These are phyloP conservation scores for Amiota minor DNA, from an alignment of 2,888 invertebrate genomes.

Conservation along the genomic window DNA sequence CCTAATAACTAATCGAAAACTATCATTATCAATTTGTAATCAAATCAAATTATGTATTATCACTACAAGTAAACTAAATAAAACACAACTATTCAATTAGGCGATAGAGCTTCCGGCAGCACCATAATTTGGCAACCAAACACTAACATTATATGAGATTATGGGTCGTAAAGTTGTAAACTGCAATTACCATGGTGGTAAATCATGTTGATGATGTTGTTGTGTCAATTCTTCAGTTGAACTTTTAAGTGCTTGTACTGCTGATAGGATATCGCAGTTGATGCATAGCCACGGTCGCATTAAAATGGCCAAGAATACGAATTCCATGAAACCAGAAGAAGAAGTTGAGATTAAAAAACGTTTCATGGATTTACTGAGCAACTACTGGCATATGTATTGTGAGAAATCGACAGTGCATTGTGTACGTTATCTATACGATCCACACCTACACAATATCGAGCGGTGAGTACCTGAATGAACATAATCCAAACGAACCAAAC, in stretches of 20 bases:
- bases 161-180: not conserved
- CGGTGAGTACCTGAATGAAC: constrained; percentile 50
- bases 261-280: not conserved
- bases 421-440: constrained; percentile 66
- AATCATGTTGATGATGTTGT: not conserved
- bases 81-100: constrained; percentile 23
- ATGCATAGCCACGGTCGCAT: not conserved
- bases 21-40: constrained; percentile 21
- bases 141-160: not conserved
- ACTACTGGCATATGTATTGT: constrained; percentile 67
- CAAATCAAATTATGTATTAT: constrained; percentile 10
- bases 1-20: no score
- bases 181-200: not conserved
- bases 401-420: constrained; percentile 69
- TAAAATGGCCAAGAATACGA: constrained; percentile 39
- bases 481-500: no score
- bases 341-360: constrained; percentile 28
- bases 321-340: not conserved
- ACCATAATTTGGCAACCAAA: not conserved
- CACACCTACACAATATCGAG: constrained; percentile 61
- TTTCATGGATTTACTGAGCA: constrained; percentile 51
- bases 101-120: not conserved
- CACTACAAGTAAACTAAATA: not conserved
- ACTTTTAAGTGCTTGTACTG: not conserved
- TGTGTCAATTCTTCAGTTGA: not conserved